These are phyloP conservation scores for Gonatopus flavifemur DNA, from an alignment of 1,140 invertebrate species.

Conservation along the genomic window DNA sequence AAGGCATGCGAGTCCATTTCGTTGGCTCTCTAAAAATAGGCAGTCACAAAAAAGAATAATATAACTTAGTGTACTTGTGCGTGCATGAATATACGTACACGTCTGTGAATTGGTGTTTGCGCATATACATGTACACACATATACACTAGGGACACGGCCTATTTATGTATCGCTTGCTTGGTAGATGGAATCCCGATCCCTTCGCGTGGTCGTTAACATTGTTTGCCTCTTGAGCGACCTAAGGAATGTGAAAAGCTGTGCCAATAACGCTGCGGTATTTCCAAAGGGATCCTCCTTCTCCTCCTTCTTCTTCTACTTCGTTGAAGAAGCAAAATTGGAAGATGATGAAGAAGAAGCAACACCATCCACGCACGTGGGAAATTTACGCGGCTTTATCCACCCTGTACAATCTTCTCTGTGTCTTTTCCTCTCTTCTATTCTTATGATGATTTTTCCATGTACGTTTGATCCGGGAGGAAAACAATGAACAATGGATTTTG, in stretches of 20 bases:
- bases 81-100: conserved; percentile 23
- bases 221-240: conserved; percentile 26
- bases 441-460: no score
- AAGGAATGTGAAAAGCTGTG: conserved; percentile 34
- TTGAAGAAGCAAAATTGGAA: no score
- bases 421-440: no score
- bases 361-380: conserved; percentile 2
- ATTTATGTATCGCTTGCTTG: conserved; percentile 31
- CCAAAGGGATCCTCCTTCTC: conserved; percentile 9
- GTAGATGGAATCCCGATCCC: conserved; percentile 29
- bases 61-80: no score
- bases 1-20: conserved; percentile 30
- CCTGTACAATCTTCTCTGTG: no score
- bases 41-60: conserved; percentile 29
- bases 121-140: not conserved
- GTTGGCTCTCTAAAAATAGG: conserved; percentile 35
- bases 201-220: conserved; percentile 37
- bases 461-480: no score
- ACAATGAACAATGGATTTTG: no score
- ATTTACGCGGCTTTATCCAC: not conserved
- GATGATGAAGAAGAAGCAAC: no score
- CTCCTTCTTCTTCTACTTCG: no score
- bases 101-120: no score
- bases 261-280: conserved; percentile 18
- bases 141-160: conserved; percentile 19